Evolutionary conservation across 2,888 invertebrate genomes (phyloP), one percentile per base, ranked within the genome.

Genomic region (Reticulitermes lucifugus): DNA sequence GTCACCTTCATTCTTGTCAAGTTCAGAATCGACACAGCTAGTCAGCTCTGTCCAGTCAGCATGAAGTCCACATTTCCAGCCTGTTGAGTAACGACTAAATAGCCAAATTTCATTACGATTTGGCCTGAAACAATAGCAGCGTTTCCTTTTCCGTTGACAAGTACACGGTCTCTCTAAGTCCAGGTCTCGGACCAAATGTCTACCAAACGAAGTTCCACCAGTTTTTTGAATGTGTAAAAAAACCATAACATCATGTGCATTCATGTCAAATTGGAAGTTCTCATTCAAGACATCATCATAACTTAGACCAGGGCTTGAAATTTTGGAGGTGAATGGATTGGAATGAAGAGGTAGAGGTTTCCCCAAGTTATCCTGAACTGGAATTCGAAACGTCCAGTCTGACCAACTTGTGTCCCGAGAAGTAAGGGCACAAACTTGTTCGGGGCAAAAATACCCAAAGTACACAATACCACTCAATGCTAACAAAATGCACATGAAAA

Each of bases 141-240:
- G 94, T 91, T 98, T 98, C 88, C 96, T 94, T 88, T 96, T 95
- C 87, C 96, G 94, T 90, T 97, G 97, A 92, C 99, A 99, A 89
- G 96, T 95, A 92, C 99, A 99, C 73, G 98, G 98, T 89, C 97
- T 94, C 93, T 97, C 95, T 86, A 96, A 92, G 91, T 98, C 98
- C 89, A 99, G 93, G 92, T 99, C 98, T 92, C 96, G 96, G 85
- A 99, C 99, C 88, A 99, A 93, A 92, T 99, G 98, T 90, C 96
- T 96, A 84, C 99, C 99, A 90, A 99, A 99, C 12, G 98, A 95
- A 71, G 99, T 99, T 51, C 99, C 99, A 84, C 99, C 99, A 83
- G 99, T 99, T 92, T 99, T 99, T 92, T 99, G 99, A 91, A 99
- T 99, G 91, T 99, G 99, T 88, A 99, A 92, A 94, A 99, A 95